A percentile compares a stretch with the other conserved stretches of the same genome.
Conservation (phyloP, 2,797 vertebrate species). For the Chaenodraco wilsoni region DNA sequence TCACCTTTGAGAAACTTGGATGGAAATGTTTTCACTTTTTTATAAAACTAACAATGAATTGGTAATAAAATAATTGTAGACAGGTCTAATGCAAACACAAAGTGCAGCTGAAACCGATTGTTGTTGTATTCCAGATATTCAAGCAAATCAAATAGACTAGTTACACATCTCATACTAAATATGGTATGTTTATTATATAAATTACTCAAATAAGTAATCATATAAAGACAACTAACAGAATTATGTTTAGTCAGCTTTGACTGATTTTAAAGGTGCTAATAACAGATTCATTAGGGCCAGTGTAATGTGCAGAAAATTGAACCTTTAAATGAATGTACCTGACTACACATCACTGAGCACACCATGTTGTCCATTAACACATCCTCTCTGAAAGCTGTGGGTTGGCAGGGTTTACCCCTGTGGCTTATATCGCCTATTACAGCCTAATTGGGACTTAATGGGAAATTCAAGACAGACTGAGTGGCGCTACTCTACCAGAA, state of each 20-base stretch:
- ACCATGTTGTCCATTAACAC: slow-evolving; percentile 62
- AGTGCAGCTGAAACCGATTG: neutral
- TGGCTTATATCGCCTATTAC: slow-evolving; percentile 54
- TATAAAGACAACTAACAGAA: neutral
- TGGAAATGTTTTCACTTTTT: no score
- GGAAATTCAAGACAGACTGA: slow-evolving; percentile 59
- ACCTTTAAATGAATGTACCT: slow-evolving; percentile 55
- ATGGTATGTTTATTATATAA: neutral
- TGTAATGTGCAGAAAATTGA: slow-evolving; percentile 46
- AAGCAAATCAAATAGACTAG: neutral
- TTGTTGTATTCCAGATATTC: neutral
- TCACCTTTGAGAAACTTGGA: no score
- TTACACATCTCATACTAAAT: neutral
- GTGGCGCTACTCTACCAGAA: slow-evolving; percentile 40
- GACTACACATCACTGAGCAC: slow-evolving; percentile 33
- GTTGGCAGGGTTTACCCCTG: slow-evolving; percentile 47
- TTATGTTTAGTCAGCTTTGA: neutral
- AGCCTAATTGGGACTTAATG: slow-evolving; percentile 66
- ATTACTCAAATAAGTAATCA: neutral
- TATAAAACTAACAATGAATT: no score
- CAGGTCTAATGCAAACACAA: neutral
- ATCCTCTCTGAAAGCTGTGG: slow-evolving; percentile 35
- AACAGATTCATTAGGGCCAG: slow-evolving; percentile 42
- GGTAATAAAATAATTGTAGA: no score
- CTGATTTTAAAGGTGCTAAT: slow-evolving; percentile 30